These are phyloP conservation scores for Sebastes oblongus DNA, from an alignment of 2,797 vertebrate species.

Conservation along the genomic window DNA sequence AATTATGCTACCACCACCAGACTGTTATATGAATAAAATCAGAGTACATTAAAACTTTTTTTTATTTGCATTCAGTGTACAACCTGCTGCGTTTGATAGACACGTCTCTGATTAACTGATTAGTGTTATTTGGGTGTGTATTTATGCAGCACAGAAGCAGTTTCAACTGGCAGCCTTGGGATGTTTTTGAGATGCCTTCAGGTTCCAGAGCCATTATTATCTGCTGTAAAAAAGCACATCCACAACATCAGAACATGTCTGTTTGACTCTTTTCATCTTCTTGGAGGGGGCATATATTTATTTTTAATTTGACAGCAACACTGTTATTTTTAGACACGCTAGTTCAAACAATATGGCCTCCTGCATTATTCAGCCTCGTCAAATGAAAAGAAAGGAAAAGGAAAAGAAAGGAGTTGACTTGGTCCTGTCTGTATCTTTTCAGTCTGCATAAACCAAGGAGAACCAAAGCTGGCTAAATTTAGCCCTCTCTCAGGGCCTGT, in stretches of 20 bases:
- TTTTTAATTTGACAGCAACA: constrained; percentile 84
- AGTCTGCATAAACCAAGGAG: constrained; percentile 53
- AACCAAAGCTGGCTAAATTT: constrained; percentile 78
- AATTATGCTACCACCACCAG: neutral
- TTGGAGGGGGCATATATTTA: constrained; percentile 67
- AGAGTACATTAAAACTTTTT: neutral
- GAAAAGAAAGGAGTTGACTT: constrained; percentile 56
- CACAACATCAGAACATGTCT: constrained; percentile 59
- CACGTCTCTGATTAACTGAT: neutral
- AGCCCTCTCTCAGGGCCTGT: constrained; percentile 68
- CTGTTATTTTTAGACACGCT: constrained; percentile 80
- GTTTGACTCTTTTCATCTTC: constrained; percentile 62
- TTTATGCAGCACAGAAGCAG: constrained; percentile 1
- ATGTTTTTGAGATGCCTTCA: constrained; percentile 43
- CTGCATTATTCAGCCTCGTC: constrained; percentile 74
- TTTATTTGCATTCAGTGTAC: neutral
- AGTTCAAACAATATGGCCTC: constrained; percentile 74
- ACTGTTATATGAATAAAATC: neutral
- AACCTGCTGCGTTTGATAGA: neutral
- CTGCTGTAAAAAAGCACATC: constrained; percentile 42
- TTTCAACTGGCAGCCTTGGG: constrained; percentile 1
- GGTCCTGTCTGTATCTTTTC: constrained; percentile 56
- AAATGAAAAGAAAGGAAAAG: constrained; percentile 1
- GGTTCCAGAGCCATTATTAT: constrained; percentile 43
- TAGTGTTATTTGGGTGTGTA: neutral